Conservation (phyloP, 2,888 invertebrate species). For the Rhaphigaster nebulosa region DNA sequence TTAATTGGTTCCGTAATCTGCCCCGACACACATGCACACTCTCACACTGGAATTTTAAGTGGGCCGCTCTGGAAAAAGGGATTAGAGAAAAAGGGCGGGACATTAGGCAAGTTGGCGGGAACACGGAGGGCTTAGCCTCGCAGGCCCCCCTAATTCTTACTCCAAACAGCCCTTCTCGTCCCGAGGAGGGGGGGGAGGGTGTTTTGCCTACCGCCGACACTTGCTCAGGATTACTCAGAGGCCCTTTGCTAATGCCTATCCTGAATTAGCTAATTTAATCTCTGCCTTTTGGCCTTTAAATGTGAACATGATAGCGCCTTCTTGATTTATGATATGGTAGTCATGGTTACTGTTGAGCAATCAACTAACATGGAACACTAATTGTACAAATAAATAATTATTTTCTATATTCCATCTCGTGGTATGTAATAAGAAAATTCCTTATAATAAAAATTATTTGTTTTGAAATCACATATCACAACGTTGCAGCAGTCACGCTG, state of each 20-base stretch:
- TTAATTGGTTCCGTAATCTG: constrained; percentile 26
- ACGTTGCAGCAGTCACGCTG: too few relatives aligned
- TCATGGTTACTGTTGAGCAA: too few relatives aligned
- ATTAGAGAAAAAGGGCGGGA: constrained; percentile 42
- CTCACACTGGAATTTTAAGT: constrained; percentile 40
- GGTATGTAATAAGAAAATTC: too few relatives aligned
- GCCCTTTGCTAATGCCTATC: background rate
- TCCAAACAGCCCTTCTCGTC: background rate
- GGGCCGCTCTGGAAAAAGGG: constrained; percentile 6
- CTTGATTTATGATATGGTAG: background rate
- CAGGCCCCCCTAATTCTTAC: constrained; percentile 17
- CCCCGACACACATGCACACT: background rate
- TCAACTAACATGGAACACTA: too few relatives aligned
- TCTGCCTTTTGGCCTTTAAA: background rate
- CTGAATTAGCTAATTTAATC: constrained; percentile 30
- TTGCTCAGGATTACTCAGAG: background rate
- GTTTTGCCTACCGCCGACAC: constrained; percentile 22
- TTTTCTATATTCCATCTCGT: too few relatives aligned
- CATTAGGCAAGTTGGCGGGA: constrained; percentile 35
- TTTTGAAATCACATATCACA: too few relatives aligned
- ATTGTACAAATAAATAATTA: too few relatives aligned
- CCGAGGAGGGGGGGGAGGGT: background rate
- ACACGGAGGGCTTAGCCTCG: background rate
- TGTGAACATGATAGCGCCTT: background rate
- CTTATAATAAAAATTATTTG: too few relatives aligned